Conservation (phyloP, 1,140 invertebrate genomes). For the Holotrichia oblita region DNA sequence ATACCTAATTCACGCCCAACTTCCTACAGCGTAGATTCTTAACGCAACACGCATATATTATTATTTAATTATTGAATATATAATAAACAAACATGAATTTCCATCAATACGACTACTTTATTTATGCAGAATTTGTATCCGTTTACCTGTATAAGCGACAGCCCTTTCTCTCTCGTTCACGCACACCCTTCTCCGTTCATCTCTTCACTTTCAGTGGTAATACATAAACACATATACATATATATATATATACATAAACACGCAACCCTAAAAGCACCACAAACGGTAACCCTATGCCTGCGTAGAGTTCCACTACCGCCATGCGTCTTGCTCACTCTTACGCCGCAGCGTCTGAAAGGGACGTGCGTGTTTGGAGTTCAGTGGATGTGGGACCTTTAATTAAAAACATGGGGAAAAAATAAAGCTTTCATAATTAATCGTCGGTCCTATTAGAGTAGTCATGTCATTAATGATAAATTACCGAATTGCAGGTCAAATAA, state of each 20-base stretch:
- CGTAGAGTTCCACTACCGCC: not conserved
- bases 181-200: not conserved
- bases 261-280: slow-evolving; percentile 30
- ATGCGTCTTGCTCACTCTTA: slow-evolving; percentile 7
- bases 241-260: slow-evolving; percentile 11
- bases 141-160: not conserved
- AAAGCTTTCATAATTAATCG: slow-evolving; percentile 36
- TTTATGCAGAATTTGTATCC: not conserved
- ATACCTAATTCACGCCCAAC: not conserved
- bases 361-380: slow-evolving; percentile 18
- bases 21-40: not conserved
- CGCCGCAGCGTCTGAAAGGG: not conserved
- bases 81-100: not conserved
- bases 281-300: slow-evolving; percentile 1
- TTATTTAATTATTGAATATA: not conserved
- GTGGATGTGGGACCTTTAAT: slow-evolving; percentile 33
- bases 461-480: slow-evolving; percentile 37
- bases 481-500: slow-evolving; percentile 32
- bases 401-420: slow-evolving; percentile 32
- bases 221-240: slow-evolving; percentile 14
- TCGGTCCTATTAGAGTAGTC: slow-evolving; percentile 29
- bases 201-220: not conserved
- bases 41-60: not conserved
- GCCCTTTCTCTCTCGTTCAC: not conserved
- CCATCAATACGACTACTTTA: not conserved